Percentiles rank a stretch among this genome's conserved stretches.
Conservation (phyloP, 2,797 vertebrate genomes). For the Varecia variegata region DNA sequence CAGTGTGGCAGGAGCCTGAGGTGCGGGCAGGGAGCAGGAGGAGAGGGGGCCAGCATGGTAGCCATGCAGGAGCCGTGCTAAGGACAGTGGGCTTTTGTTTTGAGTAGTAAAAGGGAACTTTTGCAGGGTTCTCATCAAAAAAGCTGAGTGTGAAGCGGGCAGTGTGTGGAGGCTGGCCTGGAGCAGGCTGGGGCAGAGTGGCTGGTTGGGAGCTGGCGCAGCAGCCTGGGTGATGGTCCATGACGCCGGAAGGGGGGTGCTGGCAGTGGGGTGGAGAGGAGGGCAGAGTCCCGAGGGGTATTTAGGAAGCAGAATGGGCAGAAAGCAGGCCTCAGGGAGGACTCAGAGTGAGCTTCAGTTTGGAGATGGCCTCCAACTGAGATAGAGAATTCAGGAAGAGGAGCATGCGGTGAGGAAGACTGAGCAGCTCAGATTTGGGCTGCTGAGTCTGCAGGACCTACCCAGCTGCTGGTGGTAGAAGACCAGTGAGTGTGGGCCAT, state of each 20-base stretch:
- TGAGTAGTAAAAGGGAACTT: background rate
- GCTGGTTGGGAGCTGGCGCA: too few species aligned
- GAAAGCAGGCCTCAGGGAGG: background rate
- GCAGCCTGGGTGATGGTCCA: background rate
- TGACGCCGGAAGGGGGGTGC: background rate
- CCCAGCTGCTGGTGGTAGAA: background rate
- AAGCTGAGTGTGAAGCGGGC: background rate
- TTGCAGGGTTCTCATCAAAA: background rate
- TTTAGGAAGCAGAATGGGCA: background rate
- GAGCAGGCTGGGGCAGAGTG: background rate
- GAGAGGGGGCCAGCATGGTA: background rate
- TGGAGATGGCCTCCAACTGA: background rate
- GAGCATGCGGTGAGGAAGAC: background rate
- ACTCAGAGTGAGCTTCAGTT: background rate
- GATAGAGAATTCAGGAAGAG: background rate
- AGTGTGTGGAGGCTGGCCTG: background rate
- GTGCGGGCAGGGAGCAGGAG: background rate
- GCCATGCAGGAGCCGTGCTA: accelerated
- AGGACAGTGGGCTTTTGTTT: background rate
- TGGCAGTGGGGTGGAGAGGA: background rate
- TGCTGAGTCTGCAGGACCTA: too few species aligned
- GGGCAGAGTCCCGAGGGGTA: background rate
- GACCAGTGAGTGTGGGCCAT: accelerated
- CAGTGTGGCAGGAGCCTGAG: accelerated
- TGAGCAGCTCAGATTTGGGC: background rate